Evolutionary conservation across 2,888 invertebrate species (phyloP), one percentile per base, ranked within the genome.

Genomic region (Aporophyla lueneburgensis): DNA sequence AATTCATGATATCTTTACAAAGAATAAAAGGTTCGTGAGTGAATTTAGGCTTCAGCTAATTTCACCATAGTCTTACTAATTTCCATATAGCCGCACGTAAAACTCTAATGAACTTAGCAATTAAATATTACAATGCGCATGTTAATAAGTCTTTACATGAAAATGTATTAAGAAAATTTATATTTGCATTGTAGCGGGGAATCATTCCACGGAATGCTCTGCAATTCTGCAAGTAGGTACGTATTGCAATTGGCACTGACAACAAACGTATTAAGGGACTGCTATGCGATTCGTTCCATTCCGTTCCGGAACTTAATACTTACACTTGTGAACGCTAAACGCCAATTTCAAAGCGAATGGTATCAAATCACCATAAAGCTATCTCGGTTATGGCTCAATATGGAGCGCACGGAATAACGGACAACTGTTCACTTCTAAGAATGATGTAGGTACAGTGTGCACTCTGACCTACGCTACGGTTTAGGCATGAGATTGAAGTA

Each of bases 351-450:
- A 91, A 92, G 92, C 93, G 94, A 96, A 96, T 96, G 94, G 94
- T 94, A 96, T 95, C 96, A 93, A 96, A 96, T 96, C 96, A 96
- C 94, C 96, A 96, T 96, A 96, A 96, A 95, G 91, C 92, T 93
- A 95, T 95, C 94, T 92, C 89, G 74, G 76, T 86, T 87, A 89
- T 90, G 84, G 89, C 93, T 93, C 91, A 92, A 94, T 95, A 94
- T 94, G 94, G 95, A 93, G 93, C 91, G 92, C 93, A 92, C 93
- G 92, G 92, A 89, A 88, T 94, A 94, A 94, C 94, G 94, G 94
- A 87, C 89, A 89, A 89, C 89, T 89, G 90, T 90, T 90, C 81
- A 85, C 87, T 91, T 90, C 91, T 87, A 83, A 90, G 91, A 93
- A 92, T 92, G 93, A 93, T 92, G 91, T 89, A 91, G 90, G 89